Evolutionary conservation across 2,113 vertebrate genomes (phyloP), one percentile per base, ranked within the genome.

Genomic region (Hassar affinis): DNA sequence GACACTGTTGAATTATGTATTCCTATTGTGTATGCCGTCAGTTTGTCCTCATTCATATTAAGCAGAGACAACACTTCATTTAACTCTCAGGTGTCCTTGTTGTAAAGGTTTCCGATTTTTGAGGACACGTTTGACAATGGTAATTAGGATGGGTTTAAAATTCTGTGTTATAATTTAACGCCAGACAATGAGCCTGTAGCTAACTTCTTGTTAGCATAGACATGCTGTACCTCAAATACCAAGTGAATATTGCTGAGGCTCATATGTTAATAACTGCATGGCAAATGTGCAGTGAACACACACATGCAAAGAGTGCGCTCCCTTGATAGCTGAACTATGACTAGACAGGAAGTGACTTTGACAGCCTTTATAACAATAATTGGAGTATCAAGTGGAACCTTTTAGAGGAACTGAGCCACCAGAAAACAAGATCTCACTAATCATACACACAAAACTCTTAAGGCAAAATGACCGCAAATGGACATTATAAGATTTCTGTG

Each of bases 321-420:
- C 59, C n/a, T 80, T 17, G 64, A 71, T 64, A 79, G 68, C 30
- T n/a, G 15, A 49, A 47, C 64, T 51, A 49, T 45, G 68, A 88
- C 82, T 17, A 51, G 62, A 72, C 71, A 56, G 78, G 78, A 42
- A 85, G 66, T 79, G 59, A 81, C 85, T 87, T 54, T 80, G 80
- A 86, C 84, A 82, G 84, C 49, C 80, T 71, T 86, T 86, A 86
- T 87, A 87, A 82, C 84, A 64, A 81, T 79, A 83, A 81, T 69
- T 81, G 88, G 84, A 49, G 6, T 45, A 66, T 64, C 45, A n/a
- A 62, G 69, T 62, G 81, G 81, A 87, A 80, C 75, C 82, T 82
- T 82, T 85, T 85, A 86, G 59, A 81, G 74, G 62, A 84, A 85
- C 35, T 7, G 35, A 30, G n/a, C 42, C 80, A 45, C 54, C 54